Percentiles rank a stretch among this genome's conserved stretches.
phyloP scores from a whole-genome alignment of 2,888 invertebrate genomes.

The Dysmachus trigonus region DNA sequence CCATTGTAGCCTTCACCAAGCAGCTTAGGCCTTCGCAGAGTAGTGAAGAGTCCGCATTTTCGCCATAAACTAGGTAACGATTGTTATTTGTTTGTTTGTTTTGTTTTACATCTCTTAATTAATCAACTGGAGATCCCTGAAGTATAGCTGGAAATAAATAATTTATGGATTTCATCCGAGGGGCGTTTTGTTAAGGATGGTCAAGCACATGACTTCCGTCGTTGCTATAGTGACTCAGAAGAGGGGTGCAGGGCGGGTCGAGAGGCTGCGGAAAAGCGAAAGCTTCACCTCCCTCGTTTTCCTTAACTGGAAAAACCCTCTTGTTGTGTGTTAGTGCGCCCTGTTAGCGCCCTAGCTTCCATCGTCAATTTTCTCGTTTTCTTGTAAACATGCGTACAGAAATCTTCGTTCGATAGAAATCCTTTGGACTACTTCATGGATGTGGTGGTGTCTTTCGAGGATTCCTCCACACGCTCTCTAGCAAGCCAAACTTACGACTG shows the following conservation, averaged over 20 bases:
- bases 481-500: neutral
- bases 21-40: neutral
- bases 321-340: neutral
- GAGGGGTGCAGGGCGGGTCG: neutral
- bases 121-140: neutral
- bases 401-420: neutral
- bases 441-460: neutral
- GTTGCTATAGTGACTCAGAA: conserved; percentile 44
- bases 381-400: conserved; percentile 30
- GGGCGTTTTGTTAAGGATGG: conserved; percentile 41
- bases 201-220: conserved; percentile 47
- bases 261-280: conserved; percentile 32
- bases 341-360: neutral
- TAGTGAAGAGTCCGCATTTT: neutral
- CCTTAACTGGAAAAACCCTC: neutral
- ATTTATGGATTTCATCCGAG: neutral
- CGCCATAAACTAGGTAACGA: neutral
- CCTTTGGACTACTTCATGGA: neutral
- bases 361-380: neutral
- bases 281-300: conserved; percentile 14
- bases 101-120: neutral
- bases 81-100: neutral
- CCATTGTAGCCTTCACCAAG: neutral
- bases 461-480: neutral
- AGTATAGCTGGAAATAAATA: neutral